Base-by-base conservation (phyloP, 2,797 vertebrate genomes). In the Peromyscus eremicus region DNA sequence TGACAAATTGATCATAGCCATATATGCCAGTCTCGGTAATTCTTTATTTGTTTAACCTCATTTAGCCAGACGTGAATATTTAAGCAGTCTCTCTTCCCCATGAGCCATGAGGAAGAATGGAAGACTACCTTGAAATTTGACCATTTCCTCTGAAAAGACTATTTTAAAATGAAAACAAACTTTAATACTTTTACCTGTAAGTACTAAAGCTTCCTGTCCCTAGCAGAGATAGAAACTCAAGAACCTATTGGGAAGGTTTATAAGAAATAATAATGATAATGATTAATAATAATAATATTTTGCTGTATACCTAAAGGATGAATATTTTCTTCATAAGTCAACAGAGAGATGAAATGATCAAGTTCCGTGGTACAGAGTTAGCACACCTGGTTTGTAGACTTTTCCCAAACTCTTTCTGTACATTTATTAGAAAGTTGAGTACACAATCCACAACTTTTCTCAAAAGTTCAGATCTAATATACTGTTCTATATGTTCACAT, bases 341-440 rank as follows among this genome's bases (percentile, higher is more conserved):
- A 27, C 2, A 81, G 12, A 34, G 5, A 91, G 34, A 43, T 92
- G 16, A 64, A 79, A 52, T 25, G 17, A 66, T 2, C 10, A 75
- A 32, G 2, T 76, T 0, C 0, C 21, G 19, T 29, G 3, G 6
- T 43, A 49, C 5, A 25, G 13, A 14, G 4, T 71, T 21, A 21
- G 68, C 29, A 5, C 2, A 46, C 7, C 4, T 10, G 0, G 37
- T 29, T 64, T 70, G 34, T 62, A 8, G 1, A 9, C 2, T 0
- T 14, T 84, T 88, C 17, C 52, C 1, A 84, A 60, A 32, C 9
- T n/a, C n/a, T n/a, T n/a, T n/a, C n/a, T 75, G 13, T 34, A 1
- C 43, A 55, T 68, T 1, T 14, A 16, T 75, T 62, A 0, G 8
- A 70, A 93, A 83, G 2, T 29, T 11, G 11, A 1, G 16, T 10